phyloP scores from a whole-genome alignment of 1,140 invertebrate genomes.

The Periplaneta americana region DNA sequence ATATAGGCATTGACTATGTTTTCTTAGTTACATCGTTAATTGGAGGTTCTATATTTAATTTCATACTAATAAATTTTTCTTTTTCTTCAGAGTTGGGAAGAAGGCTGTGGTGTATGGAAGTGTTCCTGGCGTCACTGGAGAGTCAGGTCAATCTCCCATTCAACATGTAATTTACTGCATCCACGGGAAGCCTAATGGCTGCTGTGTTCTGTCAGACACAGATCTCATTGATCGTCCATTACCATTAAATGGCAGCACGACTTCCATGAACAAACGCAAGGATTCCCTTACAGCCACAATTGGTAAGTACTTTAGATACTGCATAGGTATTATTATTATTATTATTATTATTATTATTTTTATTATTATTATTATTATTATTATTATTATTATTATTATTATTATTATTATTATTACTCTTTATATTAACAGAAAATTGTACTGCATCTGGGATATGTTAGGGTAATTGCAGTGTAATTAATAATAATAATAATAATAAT shows the following conservation, averaged over 20 bases:
- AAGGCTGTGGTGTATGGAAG: background rate
- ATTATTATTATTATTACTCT: too few species aligned
- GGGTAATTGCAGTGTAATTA: too few species aligned
- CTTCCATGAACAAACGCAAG: background rate
- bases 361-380: too few species aligned
- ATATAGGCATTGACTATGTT: background rate
- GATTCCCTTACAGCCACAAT: conserved; percentile 1
- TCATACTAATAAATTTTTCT: background rate
- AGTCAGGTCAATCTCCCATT: conserved; percentile 12
- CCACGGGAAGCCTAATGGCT: conserved; percentile 45
- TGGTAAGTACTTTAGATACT: too few species aligned
- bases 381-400: too few species aligned
- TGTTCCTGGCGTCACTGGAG: background rate
- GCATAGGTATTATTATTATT: too few species aligned
- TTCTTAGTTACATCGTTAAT: background rate
- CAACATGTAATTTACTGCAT: conserved; percentile 46
- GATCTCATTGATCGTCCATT: conserved; percentile 27
- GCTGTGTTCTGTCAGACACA: conserved; percentile 39
- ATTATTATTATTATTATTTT: too few species aligned
- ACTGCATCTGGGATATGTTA: too few species aligned
- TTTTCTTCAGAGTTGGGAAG: background rate
- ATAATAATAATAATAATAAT: too few species aligned
- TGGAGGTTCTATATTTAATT: background rate
- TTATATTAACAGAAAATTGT: too few species aligned
- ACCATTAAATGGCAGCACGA: conserved; percentile 21